phyloP scores from a whole-genome alignment of 2,113 vertebrate species.

The Scomber japonicus region DNA sequence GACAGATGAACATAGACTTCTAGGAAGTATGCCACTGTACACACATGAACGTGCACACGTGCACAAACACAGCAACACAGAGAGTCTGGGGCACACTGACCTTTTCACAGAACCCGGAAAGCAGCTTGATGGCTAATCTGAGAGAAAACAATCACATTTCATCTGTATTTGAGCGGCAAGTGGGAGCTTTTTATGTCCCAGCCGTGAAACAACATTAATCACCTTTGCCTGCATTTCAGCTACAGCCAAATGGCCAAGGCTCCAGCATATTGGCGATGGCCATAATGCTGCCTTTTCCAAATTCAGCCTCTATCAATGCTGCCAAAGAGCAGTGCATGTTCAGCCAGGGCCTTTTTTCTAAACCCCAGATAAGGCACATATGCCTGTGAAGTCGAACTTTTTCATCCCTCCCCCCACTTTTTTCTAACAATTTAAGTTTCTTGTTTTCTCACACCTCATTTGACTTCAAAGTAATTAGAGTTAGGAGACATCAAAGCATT shows the following conservation, averaged over 20 bases:
- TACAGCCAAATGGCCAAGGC: slow-evolving; percentile 63
- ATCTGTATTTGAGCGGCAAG: slow-evolving; percentile 70
- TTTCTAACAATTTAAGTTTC: slow-evolving; percentile 8
- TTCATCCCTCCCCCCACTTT: slow-evolving; percentile 5
- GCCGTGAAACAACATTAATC: slow-evolving; percentile 74
- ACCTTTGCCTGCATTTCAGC: slow-evolving; percentile 75
- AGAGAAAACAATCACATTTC: slow-evolving; percentile 68
- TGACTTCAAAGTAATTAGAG: slow-evolving; percentile 21
- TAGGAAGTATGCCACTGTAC: neutral
- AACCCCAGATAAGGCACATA: slow-evolving; percentile 37
- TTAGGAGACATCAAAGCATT: slow-evolving; percentile 18
- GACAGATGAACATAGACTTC: neutral
- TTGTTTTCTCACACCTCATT: slow-evolving; percentile 17
- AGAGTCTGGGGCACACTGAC: slow-evolving; percentile 42
- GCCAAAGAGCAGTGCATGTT: slow-evolving; percentile 53
- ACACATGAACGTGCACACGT: neutral
- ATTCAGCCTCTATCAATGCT: slow-evolving; percentile 46
- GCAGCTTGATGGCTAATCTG: slow-evolving; percentile 69
- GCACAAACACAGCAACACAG: neutral
- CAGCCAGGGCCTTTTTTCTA: slow-evolving; percentile 38
- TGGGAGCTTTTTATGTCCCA: slow-evolving; percentile 63
- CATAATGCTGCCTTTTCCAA: slow-evolving; percentile 35
- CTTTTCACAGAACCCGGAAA: slow-evolving; percentile 49
- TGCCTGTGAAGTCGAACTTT: slow-evolving; percentile 47
- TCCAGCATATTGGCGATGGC: slow-evolving; percentile 37